These are phyloP conservation scores for Solen grandis DNA, from an alignment of 1,140 invertebrate genomes.

Conservation along the genomic window DNA sequence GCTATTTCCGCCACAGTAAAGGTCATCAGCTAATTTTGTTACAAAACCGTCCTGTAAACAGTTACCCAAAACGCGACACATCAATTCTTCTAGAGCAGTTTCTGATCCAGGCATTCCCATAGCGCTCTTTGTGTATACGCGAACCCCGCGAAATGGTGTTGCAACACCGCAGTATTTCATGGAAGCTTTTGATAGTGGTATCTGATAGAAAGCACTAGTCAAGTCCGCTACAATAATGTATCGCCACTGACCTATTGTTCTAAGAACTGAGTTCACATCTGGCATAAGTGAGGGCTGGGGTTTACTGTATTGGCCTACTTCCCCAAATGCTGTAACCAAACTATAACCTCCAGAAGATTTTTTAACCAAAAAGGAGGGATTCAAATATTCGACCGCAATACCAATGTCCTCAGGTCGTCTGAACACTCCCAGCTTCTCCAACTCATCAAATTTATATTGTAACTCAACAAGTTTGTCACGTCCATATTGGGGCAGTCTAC, in stretches of 20 bases:
- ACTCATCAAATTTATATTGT: constrained; percentile 50
- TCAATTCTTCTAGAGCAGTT: constrained; percentile 64
- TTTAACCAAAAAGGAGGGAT: constrained; percentile 53
- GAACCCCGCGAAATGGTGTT: constrained; percentile 57
- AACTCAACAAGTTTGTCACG: constrained; percentile 38
- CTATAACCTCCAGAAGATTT: constrained; percentile 19
- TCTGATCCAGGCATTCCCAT: no score
- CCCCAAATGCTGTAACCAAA: constrained; percentile 40
- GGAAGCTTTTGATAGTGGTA: constrained; percentile 43
- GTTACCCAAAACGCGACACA: constrained; percentile 60
- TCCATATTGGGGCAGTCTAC: constrained; percentile 55
- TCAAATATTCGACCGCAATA: constrained; percentile 38
- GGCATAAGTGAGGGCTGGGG: constrained; percentile 57
- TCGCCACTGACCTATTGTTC: constrained; percentile 59
- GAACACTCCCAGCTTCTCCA: constrained; percentile 48
- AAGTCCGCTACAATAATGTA: constrained; percentile 53
- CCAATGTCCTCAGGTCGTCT: constrained; percentile 45
- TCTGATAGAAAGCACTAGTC: no score
- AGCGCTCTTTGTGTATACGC: constrained; percentile 56
- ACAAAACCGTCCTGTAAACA: constrained; percentile 59
- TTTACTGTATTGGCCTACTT: constrained; percentile 45
- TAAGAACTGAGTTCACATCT: constrained; percentile 55
- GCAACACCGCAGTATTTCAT: constrained; percentile 61
- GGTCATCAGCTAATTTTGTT: constrained; percentile 47
- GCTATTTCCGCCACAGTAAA: constrained; percentile 43